A percentile compares a stretch with the other conserved stretches of the same genome.
Evolutionary conservation across 2,113 vertebrate species (phyloP).

Genomic region (Apistogramma diplotaenia): DNA sequence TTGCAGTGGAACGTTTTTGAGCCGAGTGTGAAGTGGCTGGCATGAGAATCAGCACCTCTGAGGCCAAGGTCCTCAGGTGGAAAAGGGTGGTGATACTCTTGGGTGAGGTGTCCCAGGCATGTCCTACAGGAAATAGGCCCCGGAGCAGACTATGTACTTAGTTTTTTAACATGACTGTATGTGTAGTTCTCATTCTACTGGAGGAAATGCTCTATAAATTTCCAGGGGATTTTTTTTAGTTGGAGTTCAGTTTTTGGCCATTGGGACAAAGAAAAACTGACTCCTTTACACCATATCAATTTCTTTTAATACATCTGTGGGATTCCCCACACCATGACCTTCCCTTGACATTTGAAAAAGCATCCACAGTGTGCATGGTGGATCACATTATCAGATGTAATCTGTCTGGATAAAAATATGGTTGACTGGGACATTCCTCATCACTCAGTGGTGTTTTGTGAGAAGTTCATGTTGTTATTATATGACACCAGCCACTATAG

Average conservation of each 20-base stretch:
- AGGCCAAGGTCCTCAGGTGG: too few relatives aligned
- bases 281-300: neutral
- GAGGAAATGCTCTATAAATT: neutral
- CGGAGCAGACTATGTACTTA: too few relatives aligned
- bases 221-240: neutral
- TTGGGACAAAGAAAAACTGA: neutral
- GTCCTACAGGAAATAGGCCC: too few relatives aligned
- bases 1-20: too few relatives aligned
- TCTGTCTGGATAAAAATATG: neutral
- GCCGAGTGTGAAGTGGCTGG: too few relatives aligned
- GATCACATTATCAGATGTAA: neutral
- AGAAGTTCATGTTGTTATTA: neutral
- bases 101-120: too few relatives aligned
- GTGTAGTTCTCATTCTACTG: neutral
- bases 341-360: neutral
- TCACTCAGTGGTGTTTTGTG: neutral
- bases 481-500: neutral
- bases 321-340: neutral
- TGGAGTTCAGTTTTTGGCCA: neutral
- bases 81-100: too few relatives aligned
- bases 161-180: neutral
- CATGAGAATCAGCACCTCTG: too few relatives aligned
- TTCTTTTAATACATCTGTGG: neutral
- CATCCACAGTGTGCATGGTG: neutral
- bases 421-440: neutral